Evolutionary conservation across 2,797 vertebrate genomes (phyloP), one percentile per base, ranked within the genome.

Genomic region (Spondyliosoma cantharus): DNA sequence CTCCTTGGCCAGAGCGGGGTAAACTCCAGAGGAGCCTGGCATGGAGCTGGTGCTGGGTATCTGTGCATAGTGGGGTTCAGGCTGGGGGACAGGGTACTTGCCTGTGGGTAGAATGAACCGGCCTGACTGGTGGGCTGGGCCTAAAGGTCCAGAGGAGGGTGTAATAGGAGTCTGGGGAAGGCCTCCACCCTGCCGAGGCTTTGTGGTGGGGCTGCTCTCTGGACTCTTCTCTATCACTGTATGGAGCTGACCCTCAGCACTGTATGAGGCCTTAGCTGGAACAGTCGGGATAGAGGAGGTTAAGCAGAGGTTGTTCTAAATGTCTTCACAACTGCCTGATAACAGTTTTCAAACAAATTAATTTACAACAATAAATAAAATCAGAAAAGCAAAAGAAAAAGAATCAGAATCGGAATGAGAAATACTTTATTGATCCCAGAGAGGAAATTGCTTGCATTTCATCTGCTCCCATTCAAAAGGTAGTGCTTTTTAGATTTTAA

Each of bases 161-260:
- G 58, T 81, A 0, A 82, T 58, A 15, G 85, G 76, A 1, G 76
- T 49, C 61, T 73, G 89, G 22, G 83, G 54, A 37, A 79, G 81
- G 4, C 87, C 86, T 56, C 87, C 91, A 0, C 83, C 90, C 68
- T 97, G 96, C 65, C 96, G 96, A 67, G 97, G 96, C 88, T 94
- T 97, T 77, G 89, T 90, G 0, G 94, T 95, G 29, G 98, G 98
- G 86, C 98, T 99, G 90, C 94, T 96, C 86, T 99, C 98, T 0
- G 98, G 98, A 88, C 98, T 99, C 90, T 96, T 98, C 92, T 99
- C 98, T 42, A 96, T 90, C 71, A 98, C 96, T 0, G 97, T 97
- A 87, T 98, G 97, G 83, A 99, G 95, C 65, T 96, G 97, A 24
- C 97, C 96, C 72, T 99, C 97, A 1, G 90, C 45, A 0, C 95